Base-by-base conservation (phyloP, 2,113 vertebrate genomes). In the Plestiodon gilberti region DNA sequence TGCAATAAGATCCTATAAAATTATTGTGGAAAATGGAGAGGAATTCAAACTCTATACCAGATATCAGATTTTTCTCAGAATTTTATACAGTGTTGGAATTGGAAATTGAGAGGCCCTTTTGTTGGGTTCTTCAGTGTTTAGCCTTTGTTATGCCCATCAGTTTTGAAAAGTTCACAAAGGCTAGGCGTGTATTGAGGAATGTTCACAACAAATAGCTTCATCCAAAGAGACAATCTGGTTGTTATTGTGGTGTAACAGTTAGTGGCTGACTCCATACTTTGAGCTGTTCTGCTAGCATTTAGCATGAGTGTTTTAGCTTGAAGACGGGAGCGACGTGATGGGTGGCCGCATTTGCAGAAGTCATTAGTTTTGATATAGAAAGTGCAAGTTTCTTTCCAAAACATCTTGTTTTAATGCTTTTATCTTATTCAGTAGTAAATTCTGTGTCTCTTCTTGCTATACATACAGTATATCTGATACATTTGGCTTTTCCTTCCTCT, bases 251-350 rank as follows among this genome's bases (percentile, higher is more conserved):
- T 78, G 82, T 86, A 83, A 86, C 85, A 62, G 33, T 43, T 76
- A 70, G n/a, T 57, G 33, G 61, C 18, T 75, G 43, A 74, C 17
- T n/a, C n/a, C 18, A 14, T 18, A 64, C 30, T 40, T 48, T 48
- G 38, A 87, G 70, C 73, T 88, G 86, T 82, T 88, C 77, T 80
- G 14, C 40, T 86, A 65, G 6, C 73, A 74, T 84, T 59, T 18
- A 75, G 40, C 33, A 33, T 38, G 23, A 14, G 1, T 25, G 65
- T 70, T 87, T 90, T 84, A 84, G 83, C 61, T 76, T 7, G 1
- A 35, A 77, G 61, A 77, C 35, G 20, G 48, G 73, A 77, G 73
- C 77, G 76, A 84, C n/a, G 6, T 84, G 73, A 84, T 84, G 52
- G 61, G 48, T 48, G 59, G 40, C 57, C 62, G 71, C 71, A 75